Conservation (phyloP, 2,888 invertebrate genomes). For the Temnothorax unifasciatus region DNA sequence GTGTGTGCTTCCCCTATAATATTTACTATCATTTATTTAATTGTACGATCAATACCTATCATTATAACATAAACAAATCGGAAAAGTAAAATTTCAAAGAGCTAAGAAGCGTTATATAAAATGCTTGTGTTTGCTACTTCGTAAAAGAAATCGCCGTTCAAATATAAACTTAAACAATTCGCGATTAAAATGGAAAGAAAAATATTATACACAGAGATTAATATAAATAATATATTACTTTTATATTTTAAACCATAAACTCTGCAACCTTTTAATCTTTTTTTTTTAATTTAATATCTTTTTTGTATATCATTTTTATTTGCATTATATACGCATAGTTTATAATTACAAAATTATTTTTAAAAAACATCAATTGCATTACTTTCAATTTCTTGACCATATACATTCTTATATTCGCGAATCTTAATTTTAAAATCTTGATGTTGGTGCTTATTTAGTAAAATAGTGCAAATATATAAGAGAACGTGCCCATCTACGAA, state of each 20-base stretch:
- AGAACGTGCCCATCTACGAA: constrained; percentile 25
- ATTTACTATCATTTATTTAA: constrained; percentile 33
- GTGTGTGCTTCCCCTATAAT: not conserved
- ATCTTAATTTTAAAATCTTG: constrained; percentile 19
- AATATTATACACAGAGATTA: not conserved
- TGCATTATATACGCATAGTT: not conserved
- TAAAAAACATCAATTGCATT: not conserved
- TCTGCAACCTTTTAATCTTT: constrained; percentile 2
- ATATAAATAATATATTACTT: constrained; percentile 9
- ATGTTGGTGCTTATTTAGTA: constrained; percentile 20
- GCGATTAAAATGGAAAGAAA: constrained; percentile 1
- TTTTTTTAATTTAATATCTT: not conserved
- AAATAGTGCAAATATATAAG: constrained; percentile 38
- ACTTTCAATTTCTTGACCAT: not conserved
- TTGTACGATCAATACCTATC: not conserved
- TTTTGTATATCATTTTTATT: not conserved
- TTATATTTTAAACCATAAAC: not conserved
- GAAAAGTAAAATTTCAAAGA: constrained; percentile 28
- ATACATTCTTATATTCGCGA: not conserved
- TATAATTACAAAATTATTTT: constrained; percentile 22
- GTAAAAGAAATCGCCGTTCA: not conserved
- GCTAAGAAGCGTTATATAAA: not conserved
- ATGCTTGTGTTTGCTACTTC: constrained; percentile 13
- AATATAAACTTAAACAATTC: constrained; percentile 33
- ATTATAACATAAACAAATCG: not conserved